Base-by-base conservation (phyloP, 2,113 vertebrate species). In the Zingel zingel region DNA sequence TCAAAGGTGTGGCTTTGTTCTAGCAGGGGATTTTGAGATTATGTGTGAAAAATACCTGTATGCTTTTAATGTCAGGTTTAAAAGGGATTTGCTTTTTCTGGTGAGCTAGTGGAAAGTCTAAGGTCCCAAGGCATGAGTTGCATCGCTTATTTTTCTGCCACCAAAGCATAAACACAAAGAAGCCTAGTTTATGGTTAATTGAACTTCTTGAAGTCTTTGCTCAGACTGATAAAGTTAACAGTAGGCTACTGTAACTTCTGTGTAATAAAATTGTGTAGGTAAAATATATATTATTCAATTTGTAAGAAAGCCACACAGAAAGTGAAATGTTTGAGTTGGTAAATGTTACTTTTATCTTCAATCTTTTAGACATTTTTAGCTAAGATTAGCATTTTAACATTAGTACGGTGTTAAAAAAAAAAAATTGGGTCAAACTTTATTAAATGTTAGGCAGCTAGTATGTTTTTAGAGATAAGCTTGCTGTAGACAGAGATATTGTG, bases 1-100 rank as follows among this genome's bases (percentile, higher is more conserved):
- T 82, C 39, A 43, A 56, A 58, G 59, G 23, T 39, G n/a, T 47
- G 14, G 39, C n/a, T 81, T 48, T 82, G 30, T 79, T 80, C 68
- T n/a, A 23, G 13, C 59, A 45, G 64, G 36, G 36, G 23, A 47
- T 25, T 27, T 43, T 6, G 21, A 45, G 21, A 47, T 59, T 33
- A 71, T 30, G 23, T 21, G 47, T 47, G 18, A 33, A 65, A 56
- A 79, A 43, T 58, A 43, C 18, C 11, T 27, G 10, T 69, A 2
- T 58, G 47, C 54, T 61, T 36, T 48, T 21, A 45, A 23, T 53
- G n/a, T 30, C 16, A 23, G 25, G 62, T 75, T 62, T 3, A 18
- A 36, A 18, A 45, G 16, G 30, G 23, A 13, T 15, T 25, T 47
- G 9, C 12, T 66, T 50, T 53, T 45, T 33, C 18, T 57, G 3